phyloP scores from a whole-genome alignment of 2,888 invertebrate species.

The Octonoba sinensis region DNA sequence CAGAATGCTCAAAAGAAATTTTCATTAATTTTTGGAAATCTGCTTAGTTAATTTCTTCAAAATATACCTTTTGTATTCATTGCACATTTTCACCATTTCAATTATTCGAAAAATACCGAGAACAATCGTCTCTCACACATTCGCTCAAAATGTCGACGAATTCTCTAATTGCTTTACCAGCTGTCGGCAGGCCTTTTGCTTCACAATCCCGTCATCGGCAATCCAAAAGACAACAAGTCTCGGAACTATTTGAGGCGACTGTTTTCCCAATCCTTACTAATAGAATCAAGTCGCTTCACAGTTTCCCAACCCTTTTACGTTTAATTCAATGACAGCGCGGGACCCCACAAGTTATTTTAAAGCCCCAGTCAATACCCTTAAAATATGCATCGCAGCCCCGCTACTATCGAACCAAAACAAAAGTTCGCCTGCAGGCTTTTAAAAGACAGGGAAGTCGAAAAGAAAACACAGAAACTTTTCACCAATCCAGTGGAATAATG shows the following conservation, averaged over 20 bases:
- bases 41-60: too few relatives aligned
- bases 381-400: constrained; percentile 45
- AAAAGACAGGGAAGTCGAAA: constrained; percentile 39
- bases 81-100: too few relatives aligned
- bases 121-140: too few relatives aligned
- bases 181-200: too few relatives aligned
- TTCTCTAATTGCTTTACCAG: background rate
- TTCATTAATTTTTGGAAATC: too few relatives aligned
- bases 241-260: constrained; percentile 9
- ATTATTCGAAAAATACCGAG: too few relatives aligned
- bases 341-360: constrained; percentile 49
- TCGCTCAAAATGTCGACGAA: background rate
- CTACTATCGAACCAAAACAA: constrained; percentile 52
- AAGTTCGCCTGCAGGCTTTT: constrained; percentile 52
- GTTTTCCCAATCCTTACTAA: constrained; percentile 46
- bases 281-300: constrained; percentile 36
- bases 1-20: too few relatives aligned
- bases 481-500: constrained; percentile 57
- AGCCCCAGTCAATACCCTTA: constrained; percentile 22
- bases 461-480: constrained; percentile 61
- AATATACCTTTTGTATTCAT: too few relatives aligned
- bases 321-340: constrained; percentile 41
- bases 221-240: constrained; percentile 13
- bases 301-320: constrained; percentile 38
- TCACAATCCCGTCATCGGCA: background rate